These are phyloP conservation scores for Eublepharis macularius DNA, from an alignment of 2,113 vertebrate genomes.

Conservation along the genomic window DNA sequence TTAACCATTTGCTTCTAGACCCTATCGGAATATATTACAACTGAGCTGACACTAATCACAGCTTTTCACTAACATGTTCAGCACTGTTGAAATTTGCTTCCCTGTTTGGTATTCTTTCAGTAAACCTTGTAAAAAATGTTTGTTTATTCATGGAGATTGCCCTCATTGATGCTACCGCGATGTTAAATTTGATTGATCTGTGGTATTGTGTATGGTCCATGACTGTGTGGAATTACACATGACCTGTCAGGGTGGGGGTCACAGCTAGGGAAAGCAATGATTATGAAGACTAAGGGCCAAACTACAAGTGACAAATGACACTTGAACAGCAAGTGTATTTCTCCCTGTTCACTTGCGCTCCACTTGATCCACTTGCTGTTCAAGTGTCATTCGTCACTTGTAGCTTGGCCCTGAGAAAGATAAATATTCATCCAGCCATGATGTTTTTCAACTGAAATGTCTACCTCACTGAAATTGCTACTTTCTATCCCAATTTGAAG, in stretches of 20 bases:
- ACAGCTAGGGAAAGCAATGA: no score
- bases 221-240: no score
- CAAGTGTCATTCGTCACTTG: no score
- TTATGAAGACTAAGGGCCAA: no score
- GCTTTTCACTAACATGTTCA: background rate
- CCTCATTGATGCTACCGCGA: background rate
- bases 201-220: no score
- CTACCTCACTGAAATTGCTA: background rate
- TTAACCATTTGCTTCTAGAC: background rate
- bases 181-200: background rate
- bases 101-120: background rate
- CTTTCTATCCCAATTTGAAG: background rate
- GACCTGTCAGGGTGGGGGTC: no score
- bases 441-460: background rate
- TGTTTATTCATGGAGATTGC: background rate
- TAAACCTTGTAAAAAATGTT: background rate
- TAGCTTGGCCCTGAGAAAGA: no score
- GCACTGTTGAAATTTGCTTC: background rate
- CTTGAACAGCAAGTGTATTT: no score
- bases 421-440: no score
- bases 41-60: background rate
- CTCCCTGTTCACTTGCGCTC: no score
- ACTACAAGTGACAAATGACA: no score
- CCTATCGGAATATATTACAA: background rate
- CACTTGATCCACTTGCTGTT: no score